Base-by-base conservation (phyloP, 2,888 invertebrate genomes). In the Ophion ventricosus region DNA sequence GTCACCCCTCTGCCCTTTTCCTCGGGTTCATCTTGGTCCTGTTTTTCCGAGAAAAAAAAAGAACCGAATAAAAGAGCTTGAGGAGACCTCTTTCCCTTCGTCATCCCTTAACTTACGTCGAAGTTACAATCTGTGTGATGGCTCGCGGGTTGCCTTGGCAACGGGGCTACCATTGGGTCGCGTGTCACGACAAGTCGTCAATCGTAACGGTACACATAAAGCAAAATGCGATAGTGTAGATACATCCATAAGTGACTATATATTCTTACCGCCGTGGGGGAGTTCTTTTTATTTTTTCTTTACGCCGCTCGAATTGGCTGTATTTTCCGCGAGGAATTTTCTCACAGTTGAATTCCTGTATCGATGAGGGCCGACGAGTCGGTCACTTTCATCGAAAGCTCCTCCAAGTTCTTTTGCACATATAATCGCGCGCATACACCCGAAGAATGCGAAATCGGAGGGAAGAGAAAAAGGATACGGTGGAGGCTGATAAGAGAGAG, bases 81-180 rank as follows among this genome's bases (percentile, higher is more conserved):
- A 87, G 84, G 87, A 91, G 90, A 91, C 90, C 90, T 91, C 91
- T 92, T 91, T 91, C 23, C 23, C 57, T 57, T 23, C 57, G n/a
- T 4, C n/a, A 7, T 5, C n/a, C 57, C 11, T 57, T n/a, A 14
- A 63, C 63, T 26, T 26, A 35, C 2, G 17, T 29, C 35, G 35
- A n/a, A 20, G 20, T 43, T 49, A 56, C 91, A 93, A 91, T 92
- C 91, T 89, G 90, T 86, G 90, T 91, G 91, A 91, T 90, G 90
- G 90, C 90, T 90, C 83, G 87, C 91, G 84, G 90, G 93, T 93
- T 89, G 88, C 92, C 93, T 89, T 92, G 92, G 92, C 91, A 92
- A 93, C 91, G 89, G 82, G 88, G 89, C 90, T 90, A 26, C 59
- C 89, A 91, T 92, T 90, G 90, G 91, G 91, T 91, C 92, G 91